Evolutionary conservation across 2,113 vertebrate genomes (phyloP).

Genomic region (Bombycilla garrulus): DNA sequence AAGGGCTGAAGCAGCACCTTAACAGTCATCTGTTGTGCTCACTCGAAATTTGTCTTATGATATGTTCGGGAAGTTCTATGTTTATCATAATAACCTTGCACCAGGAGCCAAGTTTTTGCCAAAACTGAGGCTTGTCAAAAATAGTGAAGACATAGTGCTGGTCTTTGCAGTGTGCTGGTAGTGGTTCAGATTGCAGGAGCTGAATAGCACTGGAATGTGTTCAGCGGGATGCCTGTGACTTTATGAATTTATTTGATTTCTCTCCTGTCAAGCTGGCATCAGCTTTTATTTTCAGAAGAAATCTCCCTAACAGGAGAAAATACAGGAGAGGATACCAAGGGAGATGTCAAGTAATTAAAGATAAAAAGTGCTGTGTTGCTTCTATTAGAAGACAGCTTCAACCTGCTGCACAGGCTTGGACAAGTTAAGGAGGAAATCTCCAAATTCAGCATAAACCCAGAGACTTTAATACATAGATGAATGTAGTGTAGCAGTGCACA

Average conservation of each 20-base stretch:
- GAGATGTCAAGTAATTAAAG: neutral
- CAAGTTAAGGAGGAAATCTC: neutral
- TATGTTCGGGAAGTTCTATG: neutral
- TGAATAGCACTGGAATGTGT: neutral
- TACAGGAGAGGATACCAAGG: neutral
- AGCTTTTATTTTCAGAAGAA: constrained; percentile 18
- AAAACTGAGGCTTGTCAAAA: neutral
- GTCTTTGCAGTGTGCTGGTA: neutral
- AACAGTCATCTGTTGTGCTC: neutral
- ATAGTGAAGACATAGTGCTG: neutral
- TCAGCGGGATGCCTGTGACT: neutral
- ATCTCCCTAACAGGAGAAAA: neutral
- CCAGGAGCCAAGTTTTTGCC: neutral
- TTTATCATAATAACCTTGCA: neutral
- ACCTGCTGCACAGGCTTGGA: neutral
- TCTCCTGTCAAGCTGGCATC: neutral
- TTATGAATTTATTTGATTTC: neutral
- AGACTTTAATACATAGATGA: neutral
- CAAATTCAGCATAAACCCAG: neutral
- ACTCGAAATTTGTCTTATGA: neutral
- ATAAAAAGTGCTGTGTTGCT: neutral
- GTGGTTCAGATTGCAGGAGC: neutral
- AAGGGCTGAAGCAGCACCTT: neutral
- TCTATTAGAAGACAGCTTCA: neutral
- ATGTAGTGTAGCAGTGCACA: neutral